Evolutionary conservation across 1,140 invertebrate genomes (phyloP).

Genomic region (Wiebesia pumilae): DNA sequence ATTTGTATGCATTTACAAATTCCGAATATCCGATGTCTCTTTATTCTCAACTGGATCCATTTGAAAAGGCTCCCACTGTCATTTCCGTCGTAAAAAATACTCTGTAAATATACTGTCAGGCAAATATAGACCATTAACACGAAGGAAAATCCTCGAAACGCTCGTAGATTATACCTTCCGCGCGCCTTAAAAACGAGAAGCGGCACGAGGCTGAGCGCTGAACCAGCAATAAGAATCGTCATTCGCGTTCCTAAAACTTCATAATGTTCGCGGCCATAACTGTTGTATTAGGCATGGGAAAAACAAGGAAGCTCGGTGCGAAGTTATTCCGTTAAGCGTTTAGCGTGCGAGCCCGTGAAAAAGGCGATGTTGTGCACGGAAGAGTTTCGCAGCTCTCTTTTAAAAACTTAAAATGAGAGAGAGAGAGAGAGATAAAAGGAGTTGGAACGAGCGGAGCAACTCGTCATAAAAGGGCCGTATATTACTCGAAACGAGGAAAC

Average conservation of each 20-base stretch:
- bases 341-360: slow-evolving; percentile 20
- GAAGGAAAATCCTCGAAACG: slow-evolving; percentile 33
- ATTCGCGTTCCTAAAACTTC: slow-evolving; percentile 32
- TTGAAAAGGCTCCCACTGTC: background rate
- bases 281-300: background rate
- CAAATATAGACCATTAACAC: slow-evolving; percentile 27
- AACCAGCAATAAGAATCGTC: slow-evolving; percentile 26
- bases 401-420: slow-evolving; percentile 33
- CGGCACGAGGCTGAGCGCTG: too few relatives aligned
- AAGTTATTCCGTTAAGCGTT: slow-evolving; percentile 48
- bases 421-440: slow-evolving; percentile 53
- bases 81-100: slow-evolving; percentile 22
- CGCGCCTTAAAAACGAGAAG: slow-evolving; percentile 10
- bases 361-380: background rate
- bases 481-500: slow-evolving; percentile 58
- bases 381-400: background rate
- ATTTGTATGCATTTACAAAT: slow-evolving; percentile 21
- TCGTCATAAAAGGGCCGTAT: slow-evolving; percentile 65
- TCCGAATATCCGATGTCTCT: background rate
- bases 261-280: slow-evolving; percentile 31
- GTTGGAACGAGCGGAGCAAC: slow-evolving; percentile 44
- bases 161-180: slow-evolving; percentile 31
- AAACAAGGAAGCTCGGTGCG: slow-evolving; percentile 21
- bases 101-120: background rate
- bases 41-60: background rate